A percentile compares a stretch with the other conserved stretches of the same genome.
Evolutionary conservation across 2,797 vertebrate species (phyloP).

Genomic region (Amphiprion clarkii): DNA sequence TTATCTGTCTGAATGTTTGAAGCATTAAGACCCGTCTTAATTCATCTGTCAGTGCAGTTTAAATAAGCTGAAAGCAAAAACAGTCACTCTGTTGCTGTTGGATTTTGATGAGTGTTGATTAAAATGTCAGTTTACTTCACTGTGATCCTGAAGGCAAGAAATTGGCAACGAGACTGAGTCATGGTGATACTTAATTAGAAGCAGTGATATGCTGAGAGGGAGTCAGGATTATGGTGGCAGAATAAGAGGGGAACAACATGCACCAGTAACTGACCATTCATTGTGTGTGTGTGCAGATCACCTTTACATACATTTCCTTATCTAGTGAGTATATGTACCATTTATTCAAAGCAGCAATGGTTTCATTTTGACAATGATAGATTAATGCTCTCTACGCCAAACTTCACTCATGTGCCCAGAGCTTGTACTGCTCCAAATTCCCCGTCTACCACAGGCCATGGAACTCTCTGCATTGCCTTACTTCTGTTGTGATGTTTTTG

Average conservation of each 20-base stretch:
- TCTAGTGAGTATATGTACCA: background rate
- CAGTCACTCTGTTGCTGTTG: background rate
- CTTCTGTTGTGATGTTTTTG: too few relatives aligned
- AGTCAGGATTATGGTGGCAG: background rate
- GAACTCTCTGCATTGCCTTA: background rate
- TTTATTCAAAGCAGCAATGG: background rate
- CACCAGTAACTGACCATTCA: background rate
- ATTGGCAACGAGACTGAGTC: background rate
- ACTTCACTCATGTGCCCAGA: background rate
- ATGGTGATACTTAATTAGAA: background rate
- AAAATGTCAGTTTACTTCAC: conserved; percentile 15
- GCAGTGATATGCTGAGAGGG: background rate
- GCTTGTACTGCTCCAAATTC: too few relatives aligned
- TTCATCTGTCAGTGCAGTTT: conserved; percentile 7
- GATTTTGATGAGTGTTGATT: background rate
- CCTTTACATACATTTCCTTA: background rate
- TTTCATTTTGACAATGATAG: background rate
- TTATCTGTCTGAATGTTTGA: conserved; percentile 14
- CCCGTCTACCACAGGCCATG: background rate
- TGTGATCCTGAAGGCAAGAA: background rate
- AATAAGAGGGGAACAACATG: background rate
- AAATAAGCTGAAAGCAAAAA: conserved; percentile 19
- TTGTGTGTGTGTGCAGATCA: background rate
- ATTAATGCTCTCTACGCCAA: background rate
- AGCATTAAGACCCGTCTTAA: background rate